A percentile compares a stretch with the other conserved stretches of the same genome.
Evolutionary conservation across 1,140 invertebrate species (phyloP).

Genomic region (Drosophila miranda): DNA sequence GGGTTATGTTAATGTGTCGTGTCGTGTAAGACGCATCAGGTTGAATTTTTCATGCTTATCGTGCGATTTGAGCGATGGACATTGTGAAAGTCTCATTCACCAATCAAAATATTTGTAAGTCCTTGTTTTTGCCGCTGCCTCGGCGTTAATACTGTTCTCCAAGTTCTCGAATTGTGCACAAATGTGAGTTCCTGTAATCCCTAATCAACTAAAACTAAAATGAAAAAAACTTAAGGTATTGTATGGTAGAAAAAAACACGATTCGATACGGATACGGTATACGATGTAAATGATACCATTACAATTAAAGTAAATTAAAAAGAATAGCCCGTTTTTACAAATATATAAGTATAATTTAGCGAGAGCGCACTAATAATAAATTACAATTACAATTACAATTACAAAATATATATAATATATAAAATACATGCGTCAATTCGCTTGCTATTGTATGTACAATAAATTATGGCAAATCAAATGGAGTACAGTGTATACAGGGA

Average conservation of each 20-base stretch:
- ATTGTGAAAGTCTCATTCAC: conserved; percentile 61
- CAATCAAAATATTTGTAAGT: conserved; percentile 49
- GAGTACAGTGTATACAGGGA: conserved; percentile 24
- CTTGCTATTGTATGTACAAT: conserved; percentile 63
- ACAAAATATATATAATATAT: conserved; percentile 43
- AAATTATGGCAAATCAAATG: conserved; percentile 73
- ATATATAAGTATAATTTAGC: conserved; percentile 66
- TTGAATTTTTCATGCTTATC: conserved; percentile 52
- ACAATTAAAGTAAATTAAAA: conserved; percentile 23
- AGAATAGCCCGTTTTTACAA: conserved; percentile 73
- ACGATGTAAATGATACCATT: conserved; percentile 19
- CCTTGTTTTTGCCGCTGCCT: conserved; percentile 56
- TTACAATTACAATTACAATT: conserved; percentile 55
- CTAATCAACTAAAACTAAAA: conserved; percentile 62
- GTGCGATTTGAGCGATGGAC: conserved; percentile 58
- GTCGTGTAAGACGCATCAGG: conserved; percentile 46
- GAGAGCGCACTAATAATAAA: conserved; percentile 52
- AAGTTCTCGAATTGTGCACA: conserved; percentile 73
- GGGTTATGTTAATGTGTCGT: conserved; percentile 31
- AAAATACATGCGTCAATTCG: conserved; percentile 44
- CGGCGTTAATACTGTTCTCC: conserved; percentile 77
- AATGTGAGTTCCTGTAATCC: conserved; percentile 57
- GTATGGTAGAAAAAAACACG: no score
- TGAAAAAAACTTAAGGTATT: conserved; percentile 9
- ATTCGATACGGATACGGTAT: conserved; percentile 7